Percentiles rank a stretch among this genome's conserved stretches.
Evolutionary conservation across 2,113 vertebrate genomes (phyloP).

Genomic region (Mus musculus): DNA sequence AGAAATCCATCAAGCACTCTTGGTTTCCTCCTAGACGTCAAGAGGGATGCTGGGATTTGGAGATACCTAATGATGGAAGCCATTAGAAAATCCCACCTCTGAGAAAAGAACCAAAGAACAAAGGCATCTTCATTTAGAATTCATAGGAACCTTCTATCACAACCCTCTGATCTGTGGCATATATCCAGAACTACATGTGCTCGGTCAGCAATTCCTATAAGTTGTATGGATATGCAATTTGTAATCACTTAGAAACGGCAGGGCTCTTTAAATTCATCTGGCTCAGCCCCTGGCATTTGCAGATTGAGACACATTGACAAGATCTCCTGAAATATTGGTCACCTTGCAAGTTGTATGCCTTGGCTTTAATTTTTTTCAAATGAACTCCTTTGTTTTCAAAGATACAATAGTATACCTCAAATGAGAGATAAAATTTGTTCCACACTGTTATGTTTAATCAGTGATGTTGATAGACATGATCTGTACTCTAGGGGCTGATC

Average conservation of each 20-base stretch:
- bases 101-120: neutral
- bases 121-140: neutral
- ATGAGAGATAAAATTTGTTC: neutral
- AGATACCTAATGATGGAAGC: neutral
- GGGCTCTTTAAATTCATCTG: neutral
- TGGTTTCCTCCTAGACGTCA: neutral
- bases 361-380: neutral
- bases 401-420: neutral
- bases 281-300: neutral
- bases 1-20: neutral
- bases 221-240: neutral
- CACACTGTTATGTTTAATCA: neutral
- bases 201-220: neutral
- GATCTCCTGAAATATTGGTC: neutral
- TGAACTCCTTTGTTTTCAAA: neutral
- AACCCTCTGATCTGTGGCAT: neutral
- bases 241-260: neutral
- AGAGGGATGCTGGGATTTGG: neutral
- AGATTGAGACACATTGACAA: neutral
- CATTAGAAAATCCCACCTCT: neutral
- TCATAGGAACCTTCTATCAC: neutral
- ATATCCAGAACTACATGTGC: neutral
- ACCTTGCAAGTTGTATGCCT: neutral
- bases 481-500: neutral
- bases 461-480: neutral